Base-by-base conservation (phyloP, 2,888 invertebrate genomes). In the Phanerotoma sp. region DNA sequence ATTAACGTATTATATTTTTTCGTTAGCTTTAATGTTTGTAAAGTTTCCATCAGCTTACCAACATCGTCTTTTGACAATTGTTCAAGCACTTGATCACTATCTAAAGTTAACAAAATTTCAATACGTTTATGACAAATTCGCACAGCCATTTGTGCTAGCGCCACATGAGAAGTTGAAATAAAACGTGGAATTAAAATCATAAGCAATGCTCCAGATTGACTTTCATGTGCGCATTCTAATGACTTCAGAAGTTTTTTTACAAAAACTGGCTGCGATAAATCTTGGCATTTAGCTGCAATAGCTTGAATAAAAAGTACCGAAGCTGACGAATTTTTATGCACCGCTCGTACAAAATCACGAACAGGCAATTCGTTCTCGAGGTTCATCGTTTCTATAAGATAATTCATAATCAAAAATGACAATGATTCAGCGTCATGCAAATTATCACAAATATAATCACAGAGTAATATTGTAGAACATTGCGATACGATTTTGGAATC, bases 361-460 rank as follows among this genome's bases (percentile, higher is more conserved):
- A 91, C 86, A 0, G 89, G 85, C 0, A 82, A 79, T 69, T 91
- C 90, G 1, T 79, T 75, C 25, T 83, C 83, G 52, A 88, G 80
- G 32, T 80, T 78, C 4, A 91, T 83, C 2, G 91, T 78, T 33
- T 87, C 82, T 63, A 84, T 82, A 0, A 87, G 84, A 57, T 90
- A 84, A 70, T 87, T 87, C 9, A 85, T 84, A n/a, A 93, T 77
- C 9, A 92, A 78, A 90, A 90, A 91, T 0, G 86, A 84, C 52
- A 91, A 78, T 62, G 88, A 86, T 22, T 89, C 87, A 0, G 84
- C 86, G 74, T 90, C 87, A 35, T 82, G 81, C 15, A 87, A 78
- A 71, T 89, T 89, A 69, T 87, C 86, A 60, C 84, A 74, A 3
- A 91, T 85, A 77, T 87, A 89, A 74, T 92, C 91, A 78, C 89